Base-by-base conservation (phyloP, 2,888 invertebrate species). In the Quadroppia sp. region DNA sequence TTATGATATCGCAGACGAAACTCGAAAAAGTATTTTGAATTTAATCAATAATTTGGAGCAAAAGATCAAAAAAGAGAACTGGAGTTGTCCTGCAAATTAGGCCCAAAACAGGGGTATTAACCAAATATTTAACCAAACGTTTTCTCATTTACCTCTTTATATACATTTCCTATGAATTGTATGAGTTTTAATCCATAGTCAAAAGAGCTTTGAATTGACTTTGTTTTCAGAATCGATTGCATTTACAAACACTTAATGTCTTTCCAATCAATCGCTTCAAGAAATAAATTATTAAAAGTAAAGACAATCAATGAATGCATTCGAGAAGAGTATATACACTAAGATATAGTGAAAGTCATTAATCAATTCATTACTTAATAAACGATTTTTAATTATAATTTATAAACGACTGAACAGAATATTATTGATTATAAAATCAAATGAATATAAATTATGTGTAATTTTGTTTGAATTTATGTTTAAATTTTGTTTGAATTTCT, bases 61-160 rank as follows among this genome's bases (percentile, higher is more conserved):
- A n/a, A 32, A 36, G 3, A 64, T 64, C 15, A 64, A 64, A 64
- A 64, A 36, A 64, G 30, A 32, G 30, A 28, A 64, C 28, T 64
- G 61, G 61, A 64, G 32, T 23, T 64, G 61, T 28, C 6, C 20
- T 11, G 2, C 13, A 4, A 9, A 17, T 48, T 17, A n/a, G n/a
- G 20, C 6, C 48, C n/a, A 48, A 9, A 48, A 48, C 20, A 3
- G 48, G 48, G 48, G 17, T 28, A 56, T 56, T 53, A 28, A 28
- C 28, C 56, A 56, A 56, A 56, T 56, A 11, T 56, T 28, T 56
- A 28, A 56, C n/a, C 7, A 20, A 28, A 56, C 20, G 23, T 28
- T 28, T 13, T n/a, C 23, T 17, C 20, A 56, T 20, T 56, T 56
- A 56, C 56, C 56, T 56, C 56, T 28, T n/a, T n/a, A n/a, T n/a